Evolutionary conservation across 2,888 invertebrate genomes (phyloP), one percentile per base, ranked within the genome.

Genomic region (Caenorhabditis japonica): DNA sequence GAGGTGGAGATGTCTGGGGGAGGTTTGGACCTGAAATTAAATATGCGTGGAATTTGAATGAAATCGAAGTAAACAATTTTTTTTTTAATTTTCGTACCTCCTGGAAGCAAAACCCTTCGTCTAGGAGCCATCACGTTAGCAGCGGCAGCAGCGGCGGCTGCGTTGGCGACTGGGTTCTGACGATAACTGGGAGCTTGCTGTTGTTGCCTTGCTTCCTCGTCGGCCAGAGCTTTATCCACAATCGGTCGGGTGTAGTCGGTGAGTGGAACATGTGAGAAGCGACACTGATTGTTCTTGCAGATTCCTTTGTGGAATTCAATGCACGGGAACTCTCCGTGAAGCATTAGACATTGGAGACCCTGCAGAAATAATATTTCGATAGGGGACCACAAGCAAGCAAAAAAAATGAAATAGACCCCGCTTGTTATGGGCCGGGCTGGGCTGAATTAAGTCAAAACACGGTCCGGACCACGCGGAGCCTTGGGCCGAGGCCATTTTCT

Each of bases 241-340:
- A 87, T 70, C 10, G 83, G 80, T 12, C 76, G 68, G 2, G 87
- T 86, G 61, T 79, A 83, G 13, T 88, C 87, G 39, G 83, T 83
- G 21, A 87, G 72, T 8, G 85, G 84, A 46, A 75, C 75, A 66
- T 87, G 87, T 19, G 86, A 87, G 62, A 75, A 87, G 8, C 76
- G 77, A 61, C 87, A 87, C 17, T 78, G 82, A 17, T 86, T 84
- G 12, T 79, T 77, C n/a, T 62, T 51, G 55, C 85, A 87, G 36
- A 81, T 77, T 30, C 84, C 84, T 52, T 82, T 83, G 75, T 87
- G 85, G 70, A 81, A 86, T 8, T 77, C 81, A 49, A 81, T 83
- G 72, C 85, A 85, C 27, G 87, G 87, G 58, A 76, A 87, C 38
- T 87, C 87, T 33, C 87, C 87, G 72, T 87, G 87, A 55, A 87